phyloP scores from a whole-genome alignment of 1,140 invertebrate genomes.

The Nautilus pompilius region DNA sequence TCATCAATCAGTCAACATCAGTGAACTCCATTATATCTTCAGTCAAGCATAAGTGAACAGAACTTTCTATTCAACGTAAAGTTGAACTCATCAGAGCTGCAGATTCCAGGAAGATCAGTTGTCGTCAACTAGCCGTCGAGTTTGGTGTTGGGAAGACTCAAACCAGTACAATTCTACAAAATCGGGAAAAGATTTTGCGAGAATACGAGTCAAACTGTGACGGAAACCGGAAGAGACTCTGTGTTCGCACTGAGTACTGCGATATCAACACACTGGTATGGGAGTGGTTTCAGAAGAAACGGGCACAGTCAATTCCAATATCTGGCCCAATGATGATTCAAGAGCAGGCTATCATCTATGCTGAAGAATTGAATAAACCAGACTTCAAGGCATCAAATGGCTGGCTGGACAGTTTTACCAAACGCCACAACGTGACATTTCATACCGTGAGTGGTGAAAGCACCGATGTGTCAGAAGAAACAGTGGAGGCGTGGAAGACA shows the following conservation, averaged over 20 bases:
- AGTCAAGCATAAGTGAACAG: no score
- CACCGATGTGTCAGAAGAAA: slow-evolving; percentile 4
- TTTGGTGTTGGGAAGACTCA: slow-evolving; percentile 14
- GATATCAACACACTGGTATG: slow-evolving; percentile 12
- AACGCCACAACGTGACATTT: slow-evolving; percentile 10
- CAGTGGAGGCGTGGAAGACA: slow-evolving; percentile 8
- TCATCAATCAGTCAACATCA: no score
- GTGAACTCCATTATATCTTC: no score
- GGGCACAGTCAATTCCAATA: slow-evolving; percentile 13
- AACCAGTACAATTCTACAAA: slow-evolving; percentile 8
- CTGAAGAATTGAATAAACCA: slow-evolving; percentile 12
- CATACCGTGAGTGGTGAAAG: slow-evolving; percentile 16
- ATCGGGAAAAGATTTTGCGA: slow-evolving; percentile 6
- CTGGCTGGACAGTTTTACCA: slow-evolving; percentile 7
- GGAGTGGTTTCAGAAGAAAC: slow-evolving; percentile 16
- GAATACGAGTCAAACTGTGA: slow-evolving; percentile 12
- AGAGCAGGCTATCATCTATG: slow-evolving; percentile 28
- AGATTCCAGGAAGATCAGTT: no score
- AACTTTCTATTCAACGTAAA: no score
- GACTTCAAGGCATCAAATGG: slow-evolving; percentile 27
- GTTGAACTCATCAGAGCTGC: no score
- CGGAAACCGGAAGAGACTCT: neutral
- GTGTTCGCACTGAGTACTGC: slow-evolving; percentile 3
- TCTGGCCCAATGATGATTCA: slow-evolving; percentile 31
- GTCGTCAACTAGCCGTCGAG: slow-evolving; percentile 7